phyloP scores from a whole-genome alignment of 1,140 invertebrate species.

The Latrodectus geometricus region DNA sequence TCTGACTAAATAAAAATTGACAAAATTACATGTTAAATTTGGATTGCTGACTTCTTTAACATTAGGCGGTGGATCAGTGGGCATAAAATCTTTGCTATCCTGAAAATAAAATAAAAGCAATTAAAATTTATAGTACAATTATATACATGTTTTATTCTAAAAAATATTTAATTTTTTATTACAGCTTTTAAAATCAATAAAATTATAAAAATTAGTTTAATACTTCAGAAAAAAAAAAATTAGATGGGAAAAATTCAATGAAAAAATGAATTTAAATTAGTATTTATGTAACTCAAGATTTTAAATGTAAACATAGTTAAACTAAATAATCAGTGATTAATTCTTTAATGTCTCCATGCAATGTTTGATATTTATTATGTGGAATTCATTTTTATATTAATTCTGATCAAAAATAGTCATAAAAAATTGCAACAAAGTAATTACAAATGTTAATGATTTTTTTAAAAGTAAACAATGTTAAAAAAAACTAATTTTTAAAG shows the following conservation, averaged over 20 bases:
- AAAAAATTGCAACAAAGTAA: background rate
- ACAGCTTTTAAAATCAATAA: too few species aligned
- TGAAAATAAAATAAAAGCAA: background rate
- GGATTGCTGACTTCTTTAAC: conserved; percentile 9
- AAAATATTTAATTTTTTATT: too few species aligned
- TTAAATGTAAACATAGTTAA: background rate
- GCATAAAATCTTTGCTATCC: conserved; percentile 37
- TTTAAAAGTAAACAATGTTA: too few species aligned
- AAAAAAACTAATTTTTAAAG: too few species aligned
- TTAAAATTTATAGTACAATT: background rate
- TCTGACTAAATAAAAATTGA: background rate
- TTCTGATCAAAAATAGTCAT: too few species aligned
- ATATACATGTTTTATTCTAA: too few species aligned
- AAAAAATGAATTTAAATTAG: too few species aligned
- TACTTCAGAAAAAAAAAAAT: too few species aligned
- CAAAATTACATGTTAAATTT: conserved; percentile 21
- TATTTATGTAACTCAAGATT: background rate
- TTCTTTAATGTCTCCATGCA: background rate
- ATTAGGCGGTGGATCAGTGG: background rate
- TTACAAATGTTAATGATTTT: background rate
- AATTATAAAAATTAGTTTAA: too few species aligned
- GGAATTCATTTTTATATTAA: background rate
- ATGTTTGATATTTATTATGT: background rate
- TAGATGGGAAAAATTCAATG: too few species aligned
- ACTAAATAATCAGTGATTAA: background rate